Percentiles rank a stretch among this genome's conserved stretches.
Conservation (phyloP, 2,888 invertebrate genomes). For the Tetramorium bicarinatum region DNA sequence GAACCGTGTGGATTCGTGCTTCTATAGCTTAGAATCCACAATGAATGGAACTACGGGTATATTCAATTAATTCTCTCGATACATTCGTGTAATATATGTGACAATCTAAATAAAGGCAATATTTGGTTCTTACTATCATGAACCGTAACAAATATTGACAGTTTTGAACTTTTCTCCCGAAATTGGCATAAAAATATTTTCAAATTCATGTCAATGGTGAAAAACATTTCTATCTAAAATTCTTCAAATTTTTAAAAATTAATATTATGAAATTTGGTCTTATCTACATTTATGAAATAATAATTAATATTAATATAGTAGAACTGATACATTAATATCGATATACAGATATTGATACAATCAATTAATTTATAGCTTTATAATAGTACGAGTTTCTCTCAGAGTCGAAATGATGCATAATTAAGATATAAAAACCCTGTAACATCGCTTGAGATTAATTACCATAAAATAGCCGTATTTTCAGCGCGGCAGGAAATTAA, state of each 20-base stretch:
- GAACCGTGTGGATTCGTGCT: background rate
- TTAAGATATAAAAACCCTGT: constrained; percentile 54
- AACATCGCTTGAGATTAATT: constrained; percentile 51
- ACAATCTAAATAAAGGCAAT: constrained; percentile 4
- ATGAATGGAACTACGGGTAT: background rate
- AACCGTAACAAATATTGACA: background rate
- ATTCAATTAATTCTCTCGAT: constrained; percentile 1
- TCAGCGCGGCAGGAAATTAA: constrained; percentile 53
- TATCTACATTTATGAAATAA: background rate
- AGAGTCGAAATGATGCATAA: constrained; percentile 46
- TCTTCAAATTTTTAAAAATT: background rate
- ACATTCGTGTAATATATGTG: background rate
- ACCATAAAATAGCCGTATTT: constrained; percentile 50
- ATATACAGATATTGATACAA: background rate
- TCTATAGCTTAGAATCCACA: background rate
- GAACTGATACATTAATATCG: background rate
- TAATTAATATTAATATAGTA: background rate
- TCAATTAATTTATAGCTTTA: constrained; percentile 26
- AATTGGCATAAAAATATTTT: background rate
- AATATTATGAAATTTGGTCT: background rate
- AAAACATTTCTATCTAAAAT: background rate
- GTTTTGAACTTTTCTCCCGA: background rate
- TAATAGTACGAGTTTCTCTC: background rate
- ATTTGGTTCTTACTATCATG: background rate
- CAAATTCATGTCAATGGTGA: background rate